Base-by-base conservation (phyloP, 2,888 invertebrate genomes). In the Trichopoda pennipes region DNA sequence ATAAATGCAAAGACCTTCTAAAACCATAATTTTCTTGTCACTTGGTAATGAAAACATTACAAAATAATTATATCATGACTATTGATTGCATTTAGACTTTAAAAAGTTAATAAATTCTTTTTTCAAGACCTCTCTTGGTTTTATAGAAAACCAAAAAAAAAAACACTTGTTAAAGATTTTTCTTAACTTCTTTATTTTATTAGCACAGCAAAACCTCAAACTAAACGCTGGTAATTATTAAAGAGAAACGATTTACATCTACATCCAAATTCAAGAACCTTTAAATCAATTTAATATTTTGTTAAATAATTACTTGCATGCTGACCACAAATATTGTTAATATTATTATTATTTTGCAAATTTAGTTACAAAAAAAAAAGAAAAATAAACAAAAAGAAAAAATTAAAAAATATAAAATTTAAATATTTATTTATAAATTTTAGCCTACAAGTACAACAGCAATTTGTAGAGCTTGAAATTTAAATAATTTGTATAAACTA, bases 401-500 rank as follows among this genome's bases (percentile, higher is more conserved):
- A 23, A 49, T 38, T 38, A 38, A 2, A 12, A 38, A 38, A 38
- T 38, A 38, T 44, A 73, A 51, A 51, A 64, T 79, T 74, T 66
- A 32, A 66, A 74, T 79, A 73, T 74, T 68, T 68, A 68, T 74
- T 74, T 74, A 47, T 68, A 72, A 66, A 74, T 68, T 55, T 47
- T 79, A n/a, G 53, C 60, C 35, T 53, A 60, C 38, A 51, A 64
- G 42, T 74, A 64, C 51, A 66, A 4, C 55, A 56, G 28, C 47
- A 56, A 60, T 47, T 38, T 21, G 44, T 32, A 38, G n/a, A 70
- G 63, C 28, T 75, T 63, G 44, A 14, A 51, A 19, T 49, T 69
- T 56, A 19, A 51, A 80, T 49, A 75, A 42, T 68, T 72, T 74
- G 68, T 80, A 75, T 47, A 63, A 83, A 83, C 80, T 83, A 83